Conservation (phyloP, 2,113 vertebrate species). For the Dasypus novemcinctus region DNA sequence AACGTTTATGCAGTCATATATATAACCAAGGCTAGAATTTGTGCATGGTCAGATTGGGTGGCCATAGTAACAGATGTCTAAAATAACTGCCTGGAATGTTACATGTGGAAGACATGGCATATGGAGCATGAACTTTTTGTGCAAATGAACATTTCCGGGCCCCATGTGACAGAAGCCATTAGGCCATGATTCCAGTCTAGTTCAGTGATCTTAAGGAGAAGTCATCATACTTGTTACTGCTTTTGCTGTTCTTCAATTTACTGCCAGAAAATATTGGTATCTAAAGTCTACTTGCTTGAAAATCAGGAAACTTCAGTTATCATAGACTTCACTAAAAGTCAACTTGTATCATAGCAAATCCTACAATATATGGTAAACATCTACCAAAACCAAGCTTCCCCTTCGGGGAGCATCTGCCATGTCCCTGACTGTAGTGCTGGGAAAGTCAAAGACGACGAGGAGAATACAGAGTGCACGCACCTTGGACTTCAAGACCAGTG, state of each 20-base stretch:
- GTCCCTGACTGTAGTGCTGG: rapidly evolving
- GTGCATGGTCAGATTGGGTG: background rate
- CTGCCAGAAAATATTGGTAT: background rate
- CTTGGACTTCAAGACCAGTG: rapidly evolving
- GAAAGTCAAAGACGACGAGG: background rate
- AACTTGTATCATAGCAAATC: background rate
- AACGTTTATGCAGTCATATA: background rate
- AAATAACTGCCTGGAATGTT: background rate
- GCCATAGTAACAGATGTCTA: constrained; percentile 30
- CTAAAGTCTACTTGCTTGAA: background rate
- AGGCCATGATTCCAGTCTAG: too few relatives aligned
- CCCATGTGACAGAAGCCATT: background rate
- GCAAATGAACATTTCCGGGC: background rate
- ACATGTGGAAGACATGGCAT: background rate
- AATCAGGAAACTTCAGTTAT: background rate
- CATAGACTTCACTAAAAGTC: background rate
- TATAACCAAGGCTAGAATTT: background rate
- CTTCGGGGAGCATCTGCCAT: rapidly evolving
- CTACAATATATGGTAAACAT: rapidly evolving
- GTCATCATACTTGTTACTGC: background rate
- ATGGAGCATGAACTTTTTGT: background rate
- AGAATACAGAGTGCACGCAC: rapidly evolving
- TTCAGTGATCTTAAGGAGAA: background rate
- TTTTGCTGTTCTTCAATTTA: background rate
- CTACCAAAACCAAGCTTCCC: rapidly evolving